Base-by-base conservation (phyloP, 2,113 vertebrate genomes). In the Neotragus pygmaeus region DNA sequence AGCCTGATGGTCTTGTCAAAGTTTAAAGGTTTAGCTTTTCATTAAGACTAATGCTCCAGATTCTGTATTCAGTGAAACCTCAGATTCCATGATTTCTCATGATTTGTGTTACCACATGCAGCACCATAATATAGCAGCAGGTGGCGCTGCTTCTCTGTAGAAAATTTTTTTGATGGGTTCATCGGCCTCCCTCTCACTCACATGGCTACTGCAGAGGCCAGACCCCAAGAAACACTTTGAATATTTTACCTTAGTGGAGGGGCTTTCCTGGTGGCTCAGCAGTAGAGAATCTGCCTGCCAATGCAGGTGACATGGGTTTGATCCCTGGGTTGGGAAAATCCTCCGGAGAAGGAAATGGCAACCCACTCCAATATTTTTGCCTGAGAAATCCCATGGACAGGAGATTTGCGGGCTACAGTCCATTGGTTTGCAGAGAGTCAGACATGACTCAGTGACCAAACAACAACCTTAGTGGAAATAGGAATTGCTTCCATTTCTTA, bases 101-200 rank as follows among this genome's bases (percentile, higher is more conserved):
- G 21, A 15, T 89, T 51, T 77, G 4, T 23, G 36, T 88, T 33
- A 58, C 6, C 2, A 51, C 17, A 13, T 80, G 75, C 70, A 95
- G 25, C 1, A 30, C 6, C 11, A 62, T 0, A 0, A 0, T 1
- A 0, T 0, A 2, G 96, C 98, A 96, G 97, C 96, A 99, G 98
- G 95, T 98, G 99, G 98, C 97, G 96, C 89, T 98, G 73, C 13
- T 27, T 88, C 77, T 94, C 96, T 8, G n/a, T 30, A 39, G 85
- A 78, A 97, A 51, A 17, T 12, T 9, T 70, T 49, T 12, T 0
- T 1, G 33, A 4, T 23, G 23, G 4, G 0, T 57, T 84, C 57
- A 21, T 19, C 14, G 7, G 49, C 19, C 4, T 30, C 5, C 6
- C 28, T 21, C 14, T 73, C 30, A 0, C n/a, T 27, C 1, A 8